Evolutionary conservation across 2,888 invertebrate genomes (phyloP), one percentile per base, ranked within the genome.

Genomic region (Caenorhabditis becei): DNA sequence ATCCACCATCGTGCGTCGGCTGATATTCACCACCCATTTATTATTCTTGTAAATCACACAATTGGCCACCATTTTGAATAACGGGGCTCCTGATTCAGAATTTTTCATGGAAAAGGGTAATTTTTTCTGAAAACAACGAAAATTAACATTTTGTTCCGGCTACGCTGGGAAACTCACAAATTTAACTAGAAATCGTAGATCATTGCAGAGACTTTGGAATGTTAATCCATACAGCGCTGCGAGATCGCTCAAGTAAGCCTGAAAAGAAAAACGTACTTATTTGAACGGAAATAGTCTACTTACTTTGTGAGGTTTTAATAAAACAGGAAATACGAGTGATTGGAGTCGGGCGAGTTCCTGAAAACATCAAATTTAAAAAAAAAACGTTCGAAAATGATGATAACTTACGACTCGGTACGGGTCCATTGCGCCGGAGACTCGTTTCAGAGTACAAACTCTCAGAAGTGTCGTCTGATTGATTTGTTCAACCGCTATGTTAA

Each of bases 41-140:
- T 51, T 20, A n/a, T 66, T 41, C 8, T 23, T 7, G 28, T 37
- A 58, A 16, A 32, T 16, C 2, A 74, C 37, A 14, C 74, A 74
- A 41, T 58, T 65, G 28, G 65, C 59, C 20, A 74, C 53, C 14
- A 51, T 16, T 23, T 41, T n/a, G 26, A 74, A 66, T 1, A 74
- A 54, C 0, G 51, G 23, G 7, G 11, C 11, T 8, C 62, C 41
- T 18, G 35, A 41, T 16, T 26, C 18, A 2, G 18, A 11, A 26
- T 67, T 32, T 35, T 49, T 14, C n/a, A 53, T 37, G 20, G 66
- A 53, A 10, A 23, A 2, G 14, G 66, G 65, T 0, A 37, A 0
- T 28, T 41, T 65, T 18, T 28, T 74, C 66, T 74, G 59, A 20
- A 72, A 63, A n/a, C 5, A 1, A 8, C 20, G 16, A 47, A 16